Evolutionary conservation across 2,113 vertebrate species (phyloP).

Genomic region (Salvelinus alpinus): DNA sequence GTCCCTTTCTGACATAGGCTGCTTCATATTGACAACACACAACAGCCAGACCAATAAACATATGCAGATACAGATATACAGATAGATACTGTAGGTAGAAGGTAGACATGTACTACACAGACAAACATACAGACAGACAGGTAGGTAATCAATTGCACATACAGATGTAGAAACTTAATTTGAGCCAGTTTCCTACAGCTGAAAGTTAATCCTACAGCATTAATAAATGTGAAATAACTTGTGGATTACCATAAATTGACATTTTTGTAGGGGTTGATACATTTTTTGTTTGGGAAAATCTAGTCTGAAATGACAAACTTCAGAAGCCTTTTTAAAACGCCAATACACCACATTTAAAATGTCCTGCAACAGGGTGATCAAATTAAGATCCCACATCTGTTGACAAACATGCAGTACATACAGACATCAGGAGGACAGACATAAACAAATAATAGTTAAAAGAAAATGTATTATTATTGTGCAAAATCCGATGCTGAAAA

Average conservation of each 20-base stretch:
- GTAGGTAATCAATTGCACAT: slow-evolving; percentile 3
- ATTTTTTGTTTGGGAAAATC: no score
- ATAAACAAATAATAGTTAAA: slow-evolving; percentile 19
- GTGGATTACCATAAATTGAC: no score
- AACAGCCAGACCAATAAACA: slow-evolving; percentile 39
- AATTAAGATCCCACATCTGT: background rate
- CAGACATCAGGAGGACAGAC: background rate
- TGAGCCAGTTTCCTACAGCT: no score
- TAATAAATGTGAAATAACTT: no score
- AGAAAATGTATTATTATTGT: slow-evolving; percentile 18
- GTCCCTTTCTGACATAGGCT: slow-evolving; percentile 49
- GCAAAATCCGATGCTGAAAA: slow-evolving; percentile 3
- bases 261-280: no score
- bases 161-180: no score
- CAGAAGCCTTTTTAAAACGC: no score
- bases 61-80: slow-evolving; percentile 52
- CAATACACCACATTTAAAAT: no score
- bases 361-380: no score
- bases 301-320: no score
- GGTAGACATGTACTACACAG: slow-evolving; percentile 31
- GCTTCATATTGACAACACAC: slow-evolving; percentile 39
- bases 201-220: no score
- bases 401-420: slow-evolving; percentile 36
- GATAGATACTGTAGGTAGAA: slow-evolving; percentile 53
- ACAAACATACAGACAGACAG: slow-evolving; percentile 58